These are phyloP conservation scores for Pangasius djambal DNA, from an alignment of 2,797 vertebrate genomes.

Conservation along the genomic window DNA sequence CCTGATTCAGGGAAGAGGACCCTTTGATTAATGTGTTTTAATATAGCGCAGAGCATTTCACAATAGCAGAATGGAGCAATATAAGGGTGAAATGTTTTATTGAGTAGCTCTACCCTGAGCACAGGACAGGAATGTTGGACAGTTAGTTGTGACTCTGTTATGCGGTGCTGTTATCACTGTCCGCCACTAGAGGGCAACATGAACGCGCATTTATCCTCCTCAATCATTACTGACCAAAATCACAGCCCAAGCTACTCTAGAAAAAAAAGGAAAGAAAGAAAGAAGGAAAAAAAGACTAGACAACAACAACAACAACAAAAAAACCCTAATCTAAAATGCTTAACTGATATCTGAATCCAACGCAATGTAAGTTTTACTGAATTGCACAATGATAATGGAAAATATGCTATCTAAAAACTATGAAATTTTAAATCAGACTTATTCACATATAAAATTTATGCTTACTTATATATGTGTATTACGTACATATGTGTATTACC, in stretches of 20 bases:
- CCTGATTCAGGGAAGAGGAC: neutral
- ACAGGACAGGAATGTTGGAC: neutral
- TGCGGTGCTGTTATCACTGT: neutral
- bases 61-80: neutral
- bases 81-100: neutral
- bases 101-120: neutral
- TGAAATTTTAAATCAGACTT: neutral
- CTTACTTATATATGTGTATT: neutral
- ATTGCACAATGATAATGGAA: neutral
- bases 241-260: neutral
- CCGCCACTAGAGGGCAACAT: neutral
- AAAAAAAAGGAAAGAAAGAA: neutral
- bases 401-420: neutral
- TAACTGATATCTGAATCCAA: neutral
- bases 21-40: neutral
- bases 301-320: neutral
- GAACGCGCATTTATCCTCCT: neutral
- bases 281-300: neutral
- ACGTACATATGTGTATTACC: no score
- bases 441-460: neutral
- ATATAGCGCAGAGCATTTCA: neutral
- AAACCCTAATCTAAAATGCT: neutral
- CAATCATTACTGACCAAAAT: no score
- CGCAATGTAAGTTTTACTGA: neutral
- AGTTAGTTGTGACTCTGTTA: neutral